A percentile compares a stretch with the other conserved stretches of the same genome.
These are phyloP conservation scores for Caloenas nicobarica DNA, from an alignment of 2,113 vertebrate genomes.

Conservation along the genomic window DNA sequence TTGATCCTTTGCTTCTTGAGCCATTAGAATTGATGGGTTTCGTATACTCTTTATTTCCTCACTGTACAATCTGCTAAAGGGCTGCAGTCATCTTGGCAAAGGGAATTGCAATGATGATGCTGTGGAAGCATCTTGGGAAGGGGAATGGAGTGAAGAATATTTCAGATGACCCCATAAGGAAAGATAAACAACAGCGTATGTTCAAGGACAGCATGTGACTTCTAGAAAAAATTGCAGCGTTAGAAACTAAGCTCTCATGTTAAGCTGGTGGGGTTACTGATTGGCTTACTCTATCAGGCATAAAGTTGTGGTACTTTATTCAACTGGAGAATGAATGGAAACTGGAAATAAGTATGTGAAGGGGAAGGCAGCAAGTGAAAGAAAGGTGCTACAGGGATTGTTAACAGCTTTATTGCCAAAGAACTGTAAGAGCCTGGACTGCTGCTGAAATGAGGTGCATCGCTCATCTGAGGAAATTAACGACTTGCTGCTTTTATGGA, in stretches of 20 bases:
- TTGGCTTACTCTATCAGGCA: background rate
- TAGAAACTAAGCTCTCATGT: background rate
- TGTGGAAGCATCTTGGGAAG: slow-evolving; percentile 11
- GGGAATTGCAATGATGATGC: background rate
- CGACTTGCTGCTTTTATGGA: background rate
- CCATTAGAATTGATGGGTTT: background rate
- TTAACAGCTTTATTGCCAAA: background rate
- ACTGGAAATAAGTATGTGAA: background rate
- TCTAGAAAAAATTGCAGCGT: background rate
- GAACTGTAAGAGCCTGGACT: background rate
- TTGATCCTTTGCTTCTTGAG: background rate
- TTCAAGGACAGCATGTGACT: background rate
- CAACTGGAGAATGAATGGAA: slow-evolving; percentile 4
- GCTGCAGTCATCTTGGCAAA: background rate
- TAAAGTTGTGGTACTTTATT: slow-evolving; percentile 12
- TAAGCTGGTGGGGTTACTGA: background rate
- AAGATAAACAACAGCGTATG: background rate
- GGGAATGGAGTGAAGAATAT: background rate
- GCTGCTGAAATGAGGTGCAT: background rate
- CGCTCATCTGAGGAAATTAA: background rate
- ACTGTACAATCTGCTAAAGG: background rate
- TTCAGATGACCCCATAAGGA: background rate
- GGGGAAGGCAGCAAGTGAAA: slow-evolving; percentile 8
- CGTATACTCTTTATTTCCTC: background rate
- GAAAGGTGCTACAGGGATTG: background rate